Evolutionary conservation across 2,888 invertebrate species (phyloP).

Genomic region (Zhengitettix transpicula): DNA sequence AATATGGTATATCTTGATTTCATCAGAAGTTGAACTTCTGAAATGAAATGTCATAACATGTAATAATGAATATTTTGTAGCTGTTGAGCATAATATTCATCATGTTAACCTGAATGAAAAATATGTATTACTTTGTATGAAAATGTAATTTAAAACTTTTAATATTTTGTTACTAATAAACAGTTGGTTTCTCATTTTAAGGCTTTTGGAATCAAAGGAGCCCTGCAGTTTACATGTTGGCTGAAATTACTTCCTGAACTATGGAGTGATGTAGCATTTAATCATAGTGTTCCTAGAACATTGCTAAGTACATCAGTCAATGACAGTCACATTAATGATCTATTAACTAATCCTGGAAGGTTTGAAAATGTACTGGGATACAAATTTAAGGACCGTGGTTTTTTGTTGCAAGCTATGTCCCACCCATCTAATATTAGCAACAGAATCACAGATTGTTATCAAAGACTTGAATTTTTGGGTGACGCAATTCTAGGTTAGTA

Average conservation of each 20-base stretch:
- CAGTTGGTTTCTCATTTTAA: conserved; percentile 18
- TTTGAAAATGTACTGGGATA: conserved; percentile 53
- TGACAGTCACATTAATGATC: too few species aligned
- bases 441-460: conserved; percentile 71
- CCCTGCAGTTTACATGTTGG: conserved; percentile 43
- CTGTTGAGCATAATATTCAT: not conserved
- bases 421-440: conserved; percentile 80
- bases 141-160: too few species aligned
- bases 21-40: too few species aligned
- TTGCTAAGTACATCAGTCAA: conserved; percentile 14
- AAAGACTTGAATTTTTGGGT: conserved; percentile 79
- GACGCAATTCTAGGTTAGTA: conserved; percentile 60
- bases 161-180: too few species aligned
- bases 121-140: too few species aligned
- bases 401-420: conserved; percentile 78
- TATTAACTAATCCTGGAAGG: conserved; percentile 17
- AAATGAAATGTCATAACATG: not conserved
- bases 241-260: conserved; percentile 38
- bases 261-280: too few species aligned
- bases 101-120: too few species aligned
- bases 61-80: not conserved
- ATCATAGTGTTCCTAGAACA: too few species aligned
- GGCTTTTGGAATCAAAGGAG: conserved; percentile 32
- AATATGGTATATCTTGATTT: too few species aligned
- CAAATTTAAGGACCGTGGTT: conserved; percentile 62